Conservation (phyloP, 23 tunicate species). For the Diplosoma virens region DNA sequence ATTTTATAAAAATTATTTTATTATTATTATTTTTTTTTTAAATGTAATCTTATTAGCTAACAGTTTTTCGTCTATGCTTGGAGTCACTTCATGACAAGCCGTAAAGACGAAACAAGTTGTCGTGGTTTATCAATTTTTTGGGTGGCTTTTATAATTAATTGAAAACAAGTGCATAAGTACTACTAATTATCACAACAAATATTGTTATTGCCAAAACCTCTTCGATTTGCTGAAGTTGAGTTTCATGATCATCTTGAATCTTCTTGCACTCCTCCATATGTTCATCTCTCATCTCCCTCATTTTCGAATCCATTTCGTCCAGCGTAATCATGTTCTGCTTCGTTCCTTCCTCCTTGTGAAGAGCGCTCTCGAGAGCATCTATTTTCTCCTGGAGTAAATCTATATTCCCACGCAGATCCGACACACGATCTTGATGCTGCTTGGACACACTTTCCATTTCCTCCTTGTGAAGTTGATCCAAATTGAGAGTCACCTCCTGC, state of each 20-base stretch:
- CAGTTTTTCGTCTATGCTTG: too few relatives aligned
- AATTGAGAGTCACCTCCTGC: constrained; percentile 75
- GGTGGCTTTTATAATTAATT: too few relatives aligned
- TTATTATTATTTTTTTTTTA: too few relatives aligned
- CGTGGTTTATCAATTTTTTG: too few relatives aligned
- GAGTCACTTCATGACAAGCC: too few relatives aligned
- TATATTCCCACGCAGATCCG: constrained; percentile 22
- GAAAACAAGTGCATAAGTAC: too few relatives aligned
- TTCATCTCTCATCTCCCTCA: constrained; percentile 43
- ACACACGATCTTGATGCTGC: constrained; percentile 56
- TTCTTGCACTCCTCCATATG: constrained; percentile 40
- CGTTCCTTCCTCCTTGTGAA: constrained; percentile 34
- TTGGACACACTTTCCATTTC: constrained; percentile 53
- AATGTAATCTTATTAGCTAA: too few relatives aligned
- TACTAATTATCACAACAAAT: too few relatives aligned
- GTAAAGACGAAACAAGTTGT: too few relatives aligned
- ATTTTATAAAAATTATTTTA: too few relatives aligned
- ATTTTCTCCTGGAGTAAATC: constrained; percentile 35
- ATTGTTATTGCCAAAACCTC: too few relatives aligned
- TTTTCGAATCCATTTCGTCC: constrained; percentile 11
- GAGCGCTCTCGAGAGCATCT: constrained; percentile 26
- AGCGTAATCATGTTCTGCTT: background rate
- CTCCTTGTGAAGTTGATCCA: constrained; percentile 83
- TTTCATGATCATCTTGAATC: constrained; percentile 70
- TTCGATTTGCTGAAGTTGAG: constrained; percentile 64